Percentiles rank a stretch among this genome's conserved stretches.
Conservation (phyloP, 1,140 invertebrate species). For the Charaxes varanes region DNA sequence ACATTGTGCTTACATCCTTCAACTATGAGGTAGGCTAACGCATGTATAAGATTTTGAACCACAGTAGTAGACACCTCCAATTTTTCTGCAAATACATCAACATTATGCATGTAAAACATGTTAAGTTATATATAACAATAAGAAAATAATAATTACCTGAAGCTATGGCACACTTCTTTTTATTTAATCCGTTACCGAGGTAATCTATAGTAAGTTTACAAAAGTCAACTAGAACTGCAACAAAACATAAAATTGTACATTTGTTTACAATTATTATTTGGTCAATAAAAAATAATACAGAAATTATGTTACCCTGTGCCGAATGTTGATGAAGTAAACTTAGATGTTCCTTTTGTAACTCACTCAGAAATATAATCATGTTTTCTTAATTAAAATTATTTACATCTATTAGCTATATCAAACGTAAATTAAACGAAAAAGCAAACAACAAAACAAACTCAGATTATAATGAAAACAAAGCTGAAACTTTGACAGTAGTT, state of each 20-base stretch:
- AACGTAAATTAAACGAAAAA: too few relatives aligned
- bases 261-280: too few relatives aligned
- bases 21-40: slow-evolving; percentile 52
- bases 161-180: slow-evolving; percentile 75
- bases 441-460: too few relatives aligned
- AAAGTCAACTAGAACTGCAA: slow-evolving; percentile 78
- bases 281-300: too few relatives aligned
- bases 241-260: too few relatives aligned
- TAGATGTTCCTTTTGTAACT: slow-evolving; percentile 57
- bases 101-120: slow-evolving; percentile 2
- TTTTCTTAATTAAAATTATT: too few relatives aligned
- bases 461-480: too few relatives aligned
- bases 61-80: slow-evolving; percentile 30
- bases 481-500: too few relatives aligned
- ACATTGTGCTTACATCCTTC: slow-evolving; percentile 65
- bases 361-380: slow-evolving; percentile 63
- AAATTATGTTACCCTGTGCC: slow-evolving; percentile 33
- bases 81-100: slow-evolving; percentile 55
- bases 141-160: slow-evolving; percentile 73
- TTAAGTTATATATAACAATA: too few relatives aligned
- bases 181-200: slow-evolving; percentile 77
- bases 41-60: slow-evolving; percentile 57
- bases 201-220: slow-evolving; percentile 79
- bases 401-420: too few relatives aligned
- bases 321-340: slow-evolving; percentile 47